Evolutionary conservation across 2,113 vertebrate species (phyloP), one percentile per base, ranked within the genome.

Genomic region (Sceloporus undulatus): DNA sequence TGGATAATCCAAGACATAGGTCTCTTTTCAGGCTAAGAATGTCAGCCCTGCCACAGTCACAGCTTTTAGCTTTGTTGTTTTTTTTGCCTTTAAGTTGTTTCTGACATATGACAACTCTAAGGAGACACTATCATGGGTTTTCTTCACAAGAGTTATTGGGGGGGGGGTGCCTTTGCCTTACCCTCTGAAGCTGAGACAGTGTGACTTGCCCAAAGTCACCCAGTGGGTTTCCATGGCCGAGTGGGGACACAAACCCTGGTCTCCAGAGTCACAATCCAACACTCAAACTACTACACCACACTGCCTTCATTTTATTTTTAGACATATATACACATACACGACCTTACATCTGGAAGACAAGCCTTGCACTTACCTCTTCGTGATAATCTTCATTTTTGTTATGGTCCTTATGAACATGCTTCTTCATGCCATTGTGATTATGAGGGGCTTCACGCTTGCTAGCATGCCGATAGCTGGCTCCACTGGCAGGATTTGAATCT

Each of bases 371-470:
- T 82, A 98, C 97, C 96, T 96, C 96, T 74, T 96, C 95, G 14
- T 91, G 96, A 0, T 89, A 94, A 6, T 87, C 97, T 65, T 93
- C 94, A 0, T 96, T 95, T 48, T 89, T 91, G 0, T 29, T 82
- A 0, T 89, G 97, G 4, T 95, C 96, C 88, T 93, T 96, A 88
- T 92, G 96, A 4, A 91, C 91, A n/a, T 92, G 94, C 79, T 96
- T 97, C 85, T 93, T 96, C n/a, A 94, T 91, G 0, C 76, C 92
- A 1, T 83, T 94, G 68, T 96, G 94, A n/a, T 94, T 94, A 70
- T 94, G 96, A 2, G 96, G 93, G 1, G 95, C 95, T 77, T 97
- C 97, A n/a, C 97, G 79, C 81, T 97, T 97, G 74, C 95, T 93
- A 52, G 91, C 91, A 48, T 95, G 96, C 52, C 94, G 95, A 59